Conservation (phyloP, 2,113 vertebrate species). For the Atlantisia rogersi region DNA sequence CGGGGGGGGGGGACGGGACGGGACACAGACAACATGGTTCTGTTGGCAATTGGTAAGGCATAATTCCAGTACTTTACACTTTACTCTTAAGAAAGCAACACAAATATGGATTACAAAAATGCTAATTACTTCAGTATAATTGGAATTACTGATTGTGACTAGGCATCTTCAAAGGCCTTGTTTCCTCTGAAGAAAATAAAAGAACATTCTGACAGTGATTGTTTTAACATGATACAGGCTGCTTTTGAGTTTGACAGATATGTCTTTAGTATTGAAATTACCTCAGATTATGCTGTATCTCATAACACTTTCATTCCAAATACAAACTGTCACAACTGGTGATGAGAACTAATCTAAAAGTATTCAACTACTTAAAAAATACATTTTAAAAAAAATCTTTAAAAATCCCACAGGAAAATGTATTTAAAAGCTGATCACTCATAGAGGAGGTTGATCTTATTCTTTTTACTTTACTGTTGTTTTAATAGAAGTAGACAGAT, state of each 20-base stretch:
- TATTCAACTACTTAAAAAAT: not conserved
- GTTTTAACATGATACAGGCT: slow-evolving; percentile 15
- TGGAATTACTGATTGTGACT: not conserved
- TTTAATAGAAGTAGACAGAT: not conserved
- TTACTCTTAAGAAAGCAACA: not conserved
- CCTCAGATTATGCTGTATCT: not conserved
- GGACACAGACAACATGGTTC: too few species aligned
- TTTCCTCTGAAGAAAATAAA: slow-evolving; percentile 48
- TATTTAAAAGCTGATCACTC: not conserved
- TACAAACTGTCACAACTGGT: not conserved
- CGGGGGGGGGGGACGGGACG: too few species aligned
- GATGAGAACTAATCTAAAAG: not conserved
- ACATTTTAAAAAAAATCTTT: not conserved
- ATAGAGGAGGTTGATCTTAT: not conserved
- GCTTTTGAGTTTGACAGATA: not conserved
- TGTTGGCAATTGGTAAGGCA: too few species aligned
- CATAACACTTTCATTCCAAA: not conserved
- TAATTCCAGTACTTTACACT: not conserved
- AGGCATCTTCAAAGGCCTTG: slow-evolving; percentile 31
- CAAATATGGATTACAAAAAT: not conserved
- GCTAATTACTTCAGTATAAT: slow-evolving; percentile 21
- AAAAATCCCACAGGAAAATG: not conserved
- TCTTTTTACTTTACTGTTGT: not conserved
- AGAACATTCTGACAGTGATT: slow-evolving; percentile 21
- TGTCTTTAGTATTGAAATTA: slow-evolving; percentile 46